Evolutionary conservation across 2,113 vertebrate species (phyloP).

Genomic region (Laticauda laticaudata): DNA sequence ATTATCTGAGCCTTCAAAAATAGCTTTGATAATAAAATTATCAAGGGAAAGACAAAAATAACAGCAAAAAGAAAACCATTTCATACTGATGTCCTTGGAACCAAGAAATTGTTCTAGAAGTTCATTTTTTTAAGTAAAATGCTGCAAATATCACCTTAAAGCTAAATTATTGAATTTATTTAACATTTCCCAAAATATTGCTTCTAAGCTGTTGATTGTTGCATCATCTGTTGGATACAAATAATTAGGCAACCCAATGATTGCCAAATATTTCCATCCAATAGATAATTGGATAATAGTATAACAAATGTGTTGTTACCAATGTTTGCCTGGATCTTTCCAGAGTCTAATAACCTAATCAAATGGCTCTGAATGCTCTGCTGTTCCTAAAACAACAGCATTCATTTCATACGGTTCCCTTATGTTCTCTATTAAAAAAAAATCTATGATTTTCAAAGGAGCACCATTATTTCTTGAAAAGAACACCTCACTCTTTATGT

Average conservation of each 20-base stretch:
- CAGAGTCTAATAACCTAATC: background rate
- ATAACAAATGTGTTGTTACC: background rate
- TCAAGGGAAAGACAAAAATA: background rate
- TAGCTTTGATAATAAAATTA: constrained; percentile 29
- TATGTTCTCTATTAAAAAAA: background rate
- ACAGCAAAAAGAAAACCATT: constrained; percentile 4
- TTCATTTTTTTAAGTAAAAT: background rate
- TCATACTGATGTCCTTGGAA: background rate
- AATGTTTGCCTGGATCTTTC: background rate
- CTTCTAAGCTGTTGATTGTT: background rate
- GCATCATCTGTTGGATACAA: background rate
- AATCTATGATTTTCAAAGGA: background rate
- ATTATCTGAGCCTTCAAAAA: background rate
- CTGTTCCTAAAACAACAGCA: background rate
- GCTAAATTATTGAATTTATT: background rate
- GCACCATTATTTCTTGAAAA: background rate
- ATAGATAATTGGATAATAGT: background rate
- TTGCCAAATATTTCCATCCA: background rate
- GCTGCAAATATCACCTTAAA: background rate
- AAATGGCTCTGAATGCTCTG: background rate
- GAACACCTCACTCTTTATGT: background rate
- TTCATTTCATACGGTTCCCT: background rate
- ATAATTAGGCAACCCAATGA: background rate
- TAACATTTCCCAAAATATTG: background rate
- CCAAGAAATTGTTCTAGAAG: background rate